A percentile compares a stretch with the other conserved stretches of the same genome.
These are phyloP conservation scores for Neuroterus valhalla DNA, from an alignment of 1,140 invertebrate species.

Conservation along the genomic window DNA sequence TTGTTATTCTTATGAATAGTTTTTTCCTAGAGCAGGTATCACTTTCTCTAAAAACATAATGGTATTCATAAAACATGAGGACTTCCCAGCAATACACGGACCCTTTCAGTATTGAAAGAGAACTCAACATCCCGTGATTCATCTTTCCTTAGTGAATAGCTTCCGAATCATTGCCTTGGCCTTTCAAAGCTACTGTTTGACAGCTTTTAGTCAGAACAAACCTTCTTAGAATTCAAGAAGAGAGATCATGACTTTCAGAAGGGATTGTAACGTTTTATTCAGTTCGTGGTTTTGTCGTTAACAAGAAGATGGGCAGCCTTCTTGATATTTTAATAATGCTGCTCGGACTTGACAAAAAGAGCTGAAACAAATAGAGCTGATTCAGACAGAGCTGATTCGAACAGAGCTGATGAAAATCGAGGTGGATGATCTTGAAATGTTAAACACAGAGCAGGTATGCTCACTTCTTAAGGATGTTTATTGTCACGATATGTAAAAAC, in stretches of 20 bases:
- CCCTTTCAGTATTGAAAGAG: too few relatives aligned
- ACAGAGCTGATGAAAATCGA: slow-evolving; percentile 5
- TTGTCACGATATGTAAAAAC: slow-evolving; percentile 28
- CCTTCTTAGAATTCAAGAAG: not conserved
- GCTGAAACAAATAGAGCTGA: slow-evolving; percentile 1
- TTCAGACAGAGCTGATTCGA: not conserved
- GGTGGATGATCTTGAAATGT: slow-evolving; percentile 21
- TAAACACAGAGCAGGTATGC: slow-evolving; percentile 11
- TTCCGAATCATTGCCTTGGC: not conserved
- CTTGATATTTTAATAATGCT: slow-evolving; percentile 18
- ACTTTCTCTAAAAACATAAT: too few relatives aligned
- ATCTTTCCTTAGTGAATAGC: not conserved
- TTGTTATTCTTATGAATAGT: too few relatives aligned
- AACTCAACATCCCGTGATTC: not conserved
- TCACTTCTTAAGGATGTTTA: slow-evolving; percentile 13
- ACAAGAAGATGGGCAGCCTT: not conserved
- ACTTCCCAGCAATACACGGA: too few relatives aligned
- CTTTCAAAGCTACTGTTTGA: not conserved
- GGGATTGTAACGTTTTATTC: not conserved
- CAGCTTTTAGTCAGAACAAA: not conserved
- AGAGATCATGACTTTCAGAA: not conserved
- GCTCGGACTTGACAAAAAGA: not conserved
- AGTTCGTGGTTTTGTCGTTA: slow-evolving; percentile 4
- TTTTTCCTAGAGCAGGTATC: too few relatives aligned
- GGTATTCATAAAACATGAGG: too few relatives aligned